These are phyloP conservation scores for Ciconia maguari DNA, from an alignment of 2,113 vertebrate species.

Conservation along the genomic window DNA sequence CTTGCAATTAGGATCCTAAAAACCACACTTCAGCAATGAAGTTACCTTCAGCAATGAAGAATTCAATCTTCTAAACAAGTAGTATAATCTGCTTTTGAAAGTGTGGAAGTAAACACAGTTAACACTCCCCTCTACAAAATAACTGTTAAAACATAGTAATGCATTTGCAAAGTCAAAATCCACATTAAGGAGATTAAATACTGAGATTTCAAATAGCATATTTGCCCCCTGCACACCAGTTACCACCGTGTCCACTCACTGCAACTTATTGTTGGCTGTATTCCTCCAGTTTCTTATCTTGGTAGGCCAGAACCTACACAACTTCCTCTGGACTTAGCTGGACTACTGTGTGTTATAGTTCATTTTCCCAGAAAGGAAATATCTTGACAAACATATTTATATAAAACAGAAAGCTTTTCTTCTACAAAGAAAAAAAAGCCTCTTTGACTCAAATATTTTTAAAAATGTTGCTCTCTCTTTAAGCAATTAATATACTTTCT, in stretches of 20 bases:
- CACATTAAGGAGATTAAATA: background rate
- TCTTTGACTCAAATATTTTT: background rate
- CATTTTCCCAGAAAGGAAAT: constrained; percentile 23
- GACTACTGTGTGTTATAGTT: background rate
- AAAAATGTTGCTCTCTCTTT: background rate
- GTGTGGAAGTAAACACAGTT: background rate
- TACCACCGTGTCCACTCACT: background rate
- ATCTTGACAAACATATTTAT: background rate
- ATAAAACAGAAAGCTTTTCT: background rate
- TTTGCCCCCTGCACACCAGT: background rate
- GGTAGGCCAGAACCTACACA: background rate
- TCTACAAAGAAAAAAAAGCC: background rate
- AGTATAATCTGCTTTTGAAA: background rate
- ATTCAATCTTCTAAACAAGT: background rate
- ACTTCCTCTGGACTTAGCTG: constrained; percentile 10
- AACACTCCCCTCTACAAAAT: background rate
- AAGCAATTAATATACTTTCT: background rate
- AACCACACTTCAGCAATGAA: background rate
- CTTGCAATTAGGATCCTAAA: background rate
- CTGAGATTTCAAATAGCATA: background rate
- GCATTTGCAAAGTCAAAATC: background rate
- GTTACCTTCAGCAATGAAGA: background rate
- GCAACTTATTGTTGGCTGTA: background rate
- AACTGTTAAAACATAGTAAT: background rate
- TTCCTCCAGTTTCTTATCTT: constrained; percentile 26